Percentiles rank a stretch among this genome's conserved stretches.
Conservation (phyloP, 2,113 vertebrate genomes). For the Deroptyus accipitrinus region DNA sequence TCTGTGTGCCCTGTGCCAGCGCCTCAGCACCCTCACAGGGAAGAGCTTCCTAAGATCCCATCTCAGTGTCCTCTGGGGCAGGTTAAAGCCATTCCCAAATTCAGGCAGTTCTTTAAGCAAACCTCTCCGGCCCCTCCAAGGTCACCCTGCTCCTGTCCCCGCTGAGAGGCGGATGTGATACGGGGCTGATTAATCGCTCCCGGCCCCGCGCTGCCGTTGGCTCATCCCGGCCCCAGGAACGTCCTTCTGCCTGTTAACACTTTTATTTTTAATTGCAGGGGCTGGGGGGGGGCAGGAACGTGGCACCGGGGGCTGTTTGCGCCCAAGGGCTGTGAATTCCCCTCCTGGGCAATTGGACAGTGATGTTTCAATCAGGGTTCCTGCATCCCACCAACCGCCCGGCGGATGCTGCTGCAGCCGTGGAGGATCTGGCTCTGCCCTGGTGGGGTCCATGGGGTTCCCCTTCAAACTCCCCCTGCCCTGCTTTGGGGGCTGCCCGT, state of each 20-base stretch:
- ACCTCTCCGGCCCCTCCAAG: background rate
- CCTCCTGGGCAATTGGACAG: background rate
- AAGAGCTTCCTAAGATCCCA: background rate
- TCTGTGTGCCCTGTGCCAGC: background rate
- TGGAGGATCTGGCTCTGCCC: accelerated
- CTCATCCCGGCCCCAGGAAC: background rate
- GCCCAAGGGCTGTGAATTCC: conserved; percentile 31
- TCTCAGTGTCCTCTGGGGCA: background rate
- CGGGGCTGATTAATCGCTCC: background rate
- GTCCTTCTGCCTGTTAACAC: conserved; percentile 30
- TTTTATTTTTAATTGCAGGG: conserved; percentile 54
- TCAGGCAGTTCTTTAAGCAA: background rate
- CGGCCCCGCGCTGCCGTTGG: background rate
- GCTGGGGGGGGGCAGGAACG: background rate
- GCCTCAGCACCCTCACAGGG: background rate
- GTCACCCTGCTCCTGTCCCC: background rate
- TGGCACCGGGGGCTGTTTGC: background rate
- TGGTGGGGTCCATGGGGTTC: background rate
- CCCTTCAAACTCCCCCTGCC: background rate
- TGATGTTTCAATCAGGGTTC: conserved; percentile 34
- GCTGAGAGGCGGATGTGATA: background rate
- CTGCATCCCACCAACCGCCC: accelerated
- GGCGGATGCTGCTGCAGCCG: background rate
- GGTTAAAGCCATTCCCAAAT: background rate
- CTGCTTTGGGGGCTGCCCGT: background rate